Conservation (phyloP, 2,888 invertebrate genomes). For the Euproctis similis region DNA sequence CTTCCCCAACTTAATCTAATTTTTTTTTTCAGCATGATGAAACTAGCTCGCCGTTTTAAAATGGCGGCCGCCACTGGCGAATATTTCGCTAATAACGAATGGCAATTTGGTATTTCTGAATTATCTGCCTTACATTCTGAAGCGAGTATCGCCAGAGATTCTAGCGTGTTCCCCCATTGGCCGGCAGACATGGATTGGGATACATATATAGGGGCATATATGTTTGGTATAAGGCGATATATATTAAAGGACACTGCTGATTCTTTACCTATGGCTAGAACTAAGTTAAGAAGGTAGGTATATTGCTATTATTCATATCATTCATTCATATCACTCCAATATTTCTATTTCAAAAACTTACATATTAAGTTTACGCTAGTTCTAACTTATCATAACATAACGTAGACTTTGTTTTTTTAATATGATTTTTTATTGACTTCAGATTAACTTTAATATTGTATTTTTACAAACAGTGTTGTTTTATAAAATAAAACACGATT, state of each 20-base stretch:
- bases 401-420: too few species aligned
- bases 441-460: too few species aligned
- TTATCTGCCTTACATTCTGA: slow-evolving; percentile 75
- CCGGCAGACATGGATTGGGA: slow-evolving; percentile 83
- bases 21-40: slow-evolving; percentile 89
- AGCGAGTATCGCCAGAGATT: slow-evolving; percentile 68
- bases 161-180: slow-evolving; percentile 78
- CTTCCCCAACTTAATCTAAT: too few species aligned
- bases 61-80: slow-evolving; percentile 85
- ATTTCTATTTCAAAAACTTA: too few species aligned
- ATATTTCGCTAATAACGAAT: slow-evolving; percentile 90
- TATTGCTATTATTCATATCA: not conserved
- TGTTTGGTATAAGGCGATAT: slow-evolving; percentile 88
- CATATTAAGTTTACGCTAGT: too few species aligned
- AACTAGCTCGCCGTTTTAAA: slow-evolving; percentile 86
- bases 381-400: too few species aligned
- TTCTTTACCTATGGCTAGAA: slow-evolving; percentile 78
- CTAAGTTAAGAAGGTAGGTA: slow-evolving; percentile 78
- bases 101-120: slow-evolving; percentile 84
- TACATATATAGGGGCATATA: slow-evolving; percentile 85
- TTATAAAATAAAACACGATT: too few species aligned
- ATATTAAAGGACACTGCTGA: slow-evolving; percentile 85
- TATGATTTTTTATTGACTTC: too few species aligned
- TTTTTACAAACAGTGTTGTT: too few species aligned
- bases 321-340: not conserved